Conservation (phyloP, 2,797 vertebrate genomes). For the Megalops cyprinoides region DNA sequence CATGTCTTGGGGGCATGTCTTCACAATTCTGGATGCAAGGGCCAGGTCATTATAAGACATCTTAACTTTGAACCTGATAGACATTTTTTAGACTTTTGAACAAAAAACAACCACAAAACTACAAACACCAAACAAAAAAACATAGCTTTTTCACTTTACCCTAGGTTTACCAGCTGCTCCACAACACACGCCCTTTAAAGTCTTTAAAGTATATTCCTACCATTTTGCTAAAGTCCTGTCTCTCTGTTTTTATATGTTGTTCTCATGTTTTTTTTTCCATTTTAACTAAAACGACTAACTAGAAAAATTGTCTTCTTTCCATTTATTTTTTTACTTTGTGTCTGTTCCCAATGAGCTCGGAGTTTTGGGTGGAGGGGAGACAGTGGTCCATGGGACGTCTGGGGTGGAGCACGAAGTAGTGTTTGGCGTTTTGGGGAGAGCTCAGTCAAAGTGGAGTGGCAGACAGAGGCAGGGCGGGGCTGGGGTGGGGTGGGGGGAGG, state of each 20-base stretch:
- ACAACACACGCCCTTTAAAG: conserved; percentile 61
- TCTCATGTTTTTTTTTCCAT: conserved; percentile 55
- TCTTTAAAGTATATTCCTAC: conserved; percentile 66
- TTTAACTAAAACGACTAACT: conserved; percentile 68
- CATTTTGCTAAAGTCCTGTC: conserved; percentile 52
- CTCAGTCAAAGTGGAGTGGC: conserved; percentile 69
- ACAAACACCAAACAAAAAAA: conserved; percentile 47
- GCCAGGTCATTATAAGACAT: conserved; percentile 68
- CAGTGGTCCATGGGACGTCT: conserved; percentile 57
- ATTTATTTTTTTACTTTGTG: conserved; percentile 31
- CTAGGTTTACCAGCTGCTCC: conserved; percentile 66
- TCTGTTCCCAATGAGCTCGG: conserved; percentile 32
- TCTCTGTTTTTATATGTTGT: conserved; percentile 58
- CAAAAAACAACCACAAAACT: conserved; percentile 66
- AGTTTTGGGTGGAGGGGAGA: conserved; percentile 35
- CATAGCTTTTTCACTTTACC: conserved; percentile 62
- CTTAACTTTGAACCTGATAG: conserved; percentile 48
- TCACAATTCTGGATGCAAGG: conserved; percentile 62
- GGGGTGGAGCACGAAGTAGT: conserved; percentile 37
- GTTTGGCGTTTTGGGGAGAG: conserved; percentile 53
- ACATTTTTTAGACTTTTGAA: conserved; percentile 37
- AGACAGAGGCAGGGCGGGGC: conserved; percentile 51
- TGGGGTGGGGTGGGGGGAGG: background rate
- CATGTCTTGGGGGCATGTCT: conserved; percentile 57
- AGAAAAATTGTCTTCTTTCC: conserved; percentile 48